Percentiles rank a stretch among this genome's conserved stretches.
phyloP scores from a whole-genome alignment of 1,140 invertebrate genomes.

The Bilobella aurantiaca region DNA sequence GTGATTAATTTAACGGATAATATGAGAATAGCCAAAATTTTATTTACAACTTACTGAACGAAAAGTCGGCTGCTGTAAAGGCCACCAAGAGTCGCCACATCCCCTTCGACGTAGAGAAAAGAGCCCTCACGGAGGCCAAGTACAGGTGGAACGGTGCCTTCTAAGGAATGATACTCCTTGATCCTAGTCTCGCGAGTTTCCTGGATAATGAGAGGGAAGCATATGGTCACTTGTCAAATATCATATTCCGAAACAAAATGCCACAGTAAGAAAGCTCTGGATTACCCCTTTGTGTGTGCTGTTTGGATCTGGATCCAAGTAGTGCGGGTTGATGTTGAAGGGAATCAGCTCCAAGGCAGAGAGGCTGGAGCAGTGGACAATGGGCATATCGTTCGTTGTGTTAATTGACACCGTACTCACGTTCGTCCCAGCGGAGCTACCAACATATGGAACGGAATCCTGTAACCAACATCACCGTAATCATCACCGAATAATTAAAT shows the following conservation, averaged over 20 bases:
- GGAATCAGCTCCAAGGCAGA: conserved; percentile 60
- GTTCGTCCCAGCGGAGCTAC: conserved; percentile 42
- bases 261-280: background rate
- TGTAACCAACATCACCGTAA: too few relatives aligned
- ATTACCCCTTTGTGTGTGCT: conserved; percentile 62
- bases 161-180: conserved; percentile 52
- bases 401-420: conserved; percentile 64
- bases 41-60: conserved; percentile 45
- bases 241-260: background rate
- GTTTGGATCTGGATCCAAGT: conserved; percentile 52
- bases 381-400: conserved; percentile 79
- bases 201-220: conserved; percentile 37
- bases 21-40: background rate
- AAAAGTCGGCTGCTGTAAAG: conserved; percentile 54
- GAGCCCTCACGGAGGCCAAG: conserved; percentile 61
- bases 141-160: conserved; percentile 46
- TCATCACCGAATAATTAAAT: conserved; percentile 18
- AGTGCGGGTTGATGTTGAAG: conserved; percentile 80
- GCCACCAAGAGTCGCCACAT: conserved; percentile 51
- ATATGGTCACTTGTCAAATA: background rate
- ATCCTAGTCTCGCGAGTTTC: conserved; percentile 55
- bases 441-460: conserved; percentile 54
- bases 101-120: conserved; percentile 51
- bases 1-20: background rate
- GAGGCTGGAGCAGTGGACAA: conserved; percentile 60